phyloP scores from a whole-genome alignment of 2,113 vertebrate genomes.

The Phylloscopus trochilus region DNA sequence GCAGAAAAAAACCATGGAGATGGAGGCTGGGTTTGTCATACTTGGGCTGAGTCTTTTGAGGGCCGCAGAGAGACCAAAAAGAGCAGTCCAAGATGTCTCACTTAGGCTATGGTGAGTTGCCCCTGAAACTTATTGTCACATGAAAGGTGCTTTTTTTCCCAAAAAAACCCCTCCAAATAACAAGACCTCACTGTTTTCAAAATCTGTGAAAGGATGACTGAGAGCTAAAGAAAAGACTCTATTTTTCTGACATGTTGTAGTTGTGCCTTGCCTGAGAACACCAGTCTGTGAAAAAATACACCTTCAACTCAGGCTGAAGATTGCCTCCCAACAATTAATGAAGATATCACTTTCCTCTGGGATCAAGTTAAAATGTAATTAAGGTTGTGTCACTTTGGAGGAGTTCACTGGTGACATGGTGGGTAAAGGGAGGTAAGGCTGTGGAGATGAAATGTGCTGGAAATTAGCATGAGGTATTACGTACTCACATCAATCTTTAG shows the following conservation, averaged over 20 bases:
- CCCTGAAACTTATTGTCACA: neutral
- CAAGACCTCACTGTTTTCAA: neutral
- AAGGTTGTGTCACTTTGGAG: neutral
- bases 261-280: neutral
- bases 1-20: neutral
- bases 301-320: neutral
- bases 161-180: neutral
- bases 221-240: neutral
- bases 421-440: neutral
- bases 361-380: conserved; percentile 17
- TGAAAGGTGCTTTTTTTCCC: neutral
- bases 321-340: neutral
- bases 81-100: neutral
- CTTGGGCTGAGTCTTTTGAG: neutral
- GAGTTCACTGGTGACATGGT: neutral
- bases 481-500: neutral
- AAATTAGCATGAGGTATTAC: conserved; percentile 16
- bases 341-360: neutral
- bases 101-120: neutral
- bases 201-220: neutral
- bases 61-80: neutral
- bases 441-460: neutral
- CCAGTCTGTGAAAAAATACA: neutral
- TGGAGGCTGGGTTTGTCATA: neutral
- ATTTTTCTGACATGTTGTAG: neutral